Percentiles rank a stretch among this genome's conserved stretches.
Evolutionary conservation across 2,888 invertebrate species (phyloP).

Genomic region (Lacanobia oleracea): DNA sequence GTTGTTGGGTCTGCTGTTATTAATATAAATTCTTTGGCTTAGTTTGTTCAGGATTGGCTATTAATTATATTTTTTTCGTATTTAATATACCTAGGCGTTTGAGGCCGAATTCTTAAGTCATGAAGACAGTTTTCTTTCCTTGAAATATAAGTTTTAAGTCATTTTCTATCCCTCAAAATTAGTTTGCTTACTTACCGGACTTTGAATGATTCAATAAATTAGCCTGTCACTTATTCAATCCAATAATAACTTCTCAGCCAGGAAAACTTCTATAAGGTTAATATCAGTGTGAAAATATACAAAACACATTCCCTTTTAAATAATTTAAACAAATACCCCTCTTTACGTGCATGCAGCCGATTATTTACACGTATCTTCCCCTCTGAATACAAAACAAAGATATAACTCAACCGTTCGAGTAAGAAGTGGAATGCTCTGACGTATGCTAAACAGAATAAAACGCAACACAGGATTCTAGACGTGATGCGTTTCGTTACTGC

Average conservation of each 20-base stretch:
- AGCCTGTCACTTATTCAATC: background rate
- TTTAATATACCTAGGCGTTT: slow-evolving; percentile 13
- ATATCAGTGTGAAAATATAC: background rate
- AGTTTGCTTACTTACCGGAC: background rate
- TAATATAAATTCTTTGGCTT: slow-evolving; percentile 31
- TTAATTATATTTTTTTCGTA: slow-evolving; percentile 21
- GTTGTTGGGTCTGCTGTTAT: slow-evolving; percentile 31
- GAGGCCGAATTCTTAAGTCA: background rate
- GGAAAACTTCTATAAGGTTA: background rate
- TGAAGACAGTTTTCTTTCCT: background rate
- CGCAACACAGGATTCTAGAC: slow-evolving; percentile 15
- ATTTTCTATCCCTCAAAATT: slow-evolving; percentile 6
- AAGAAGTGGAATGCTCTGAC: slow-evolving; percentile 33
- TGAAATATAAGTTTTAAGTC: background rate
- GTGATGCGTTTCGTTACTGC: slow-evolving; percentile 21
- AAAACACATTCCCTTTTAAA: background rate
- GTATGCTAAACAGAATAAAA: slow-evolving; percentile 51
- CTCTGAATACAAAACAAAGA: slow-evolving; percentile 54
- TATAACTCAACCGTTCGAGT: slow-evolving; percentile 37
- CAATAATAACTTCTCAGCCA: background rate
- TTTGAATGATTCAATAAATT: slow-evolving; percentile 25
- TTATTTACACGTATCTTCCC: slow-evolving; percentile 37
- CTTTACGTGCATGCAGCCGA: slow-evolving; percentile 27
- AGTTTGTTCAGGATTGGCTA: slow-evolving; percentile 32
- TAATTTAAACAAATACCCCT: background rate